Evolutionary conservation across 1,140 invertebrate genomes (phyloP), one percentile per base, ranked within the genome.

Genomic region (Neuroterus valhalla): DNA sequence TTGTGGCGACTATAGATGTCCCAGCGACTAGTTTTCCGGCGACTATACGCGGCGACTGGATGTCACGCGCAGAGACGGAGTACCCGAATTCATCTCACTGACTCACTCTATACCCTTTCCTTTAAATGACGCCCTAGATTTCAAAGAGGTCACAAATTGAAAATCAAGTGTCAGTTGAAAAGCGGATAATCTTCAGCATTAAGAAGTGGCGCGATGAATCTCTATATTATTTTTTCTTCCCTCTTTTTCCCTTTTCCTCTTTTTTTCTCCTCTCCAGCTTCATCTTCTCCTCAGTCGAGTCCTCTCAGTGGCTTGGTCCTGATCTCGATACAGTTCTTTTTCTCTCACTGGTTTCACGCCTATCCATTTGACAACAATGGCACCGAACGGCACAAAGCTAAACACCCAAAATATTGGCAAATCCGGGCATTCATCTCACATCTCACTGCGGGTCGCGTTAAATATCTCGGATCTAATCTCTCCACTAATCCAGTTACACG

Each of bases 371-470:
- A 68, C 68, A 66, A 76, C 79, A 81, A 84, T 82, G 74, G 66
- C 72, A 62, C 76, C 70, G 75, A 78, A 73, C 79, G 76, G 72
- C 71, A 84, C 82, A 82, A 84, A 84, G 77, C 82, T 79, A 86
- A 84, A 85, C 78, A 88, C 78, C 78, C 74, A 81, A 82, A 86
- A 85, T 87, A 88, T 88, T 86, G 83, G 79, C 52, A 85, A 86
- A 86, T 84, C 86, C 74, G 70, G 67, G 76, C 74, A 84, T 84
- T 86, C 78, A 79, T 38, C 31, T 38, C 31, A n/a, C 50, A 55
- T 55, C 50, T 55, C 19, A 55, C 50, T 21, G 23, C 50, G 23
- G 26, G 46, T 45, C 42, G 71, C 67, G 67, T 82, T 82, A 80
- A 85, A 86, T 84, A 85, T 86, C 82, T 84, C 74, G 75, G 81